Evolutionary conservation across 1,140 invertebrate species (phyloP), one percentile per base, ranked within the genome.

Genomic region (Drosophila setifemur): DNA sequence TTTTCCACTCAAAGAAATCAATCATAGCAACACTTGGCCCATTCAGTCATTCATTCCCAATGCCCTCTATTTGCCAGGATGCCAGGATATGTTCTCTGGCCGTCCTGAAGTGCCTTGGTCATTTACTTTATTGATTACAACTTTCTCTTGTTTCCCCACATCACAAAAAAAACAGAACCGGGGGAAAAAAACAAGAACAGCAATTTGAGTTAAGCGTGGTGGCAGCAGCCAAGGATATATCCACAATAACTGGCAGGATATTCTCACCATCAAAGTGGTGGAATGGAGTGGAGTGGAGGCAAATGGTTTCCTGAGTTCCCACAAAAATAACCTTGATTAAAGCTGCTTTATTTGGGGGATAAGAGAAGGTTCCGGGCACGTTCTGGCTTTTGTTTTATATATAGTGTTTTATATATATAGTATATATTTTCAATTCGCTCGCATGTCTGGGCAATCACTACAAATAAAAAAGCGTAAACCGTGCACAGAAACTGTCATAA

Each of bases 51-150:
- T 60, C 26, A 19, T 43, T 35, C 35, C 28, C 26, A 45, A 31
- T 70, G 21, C 53, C 26, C 16, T 28, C 43, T 31, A 78, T 73
- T 64, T 61, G 61, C 18, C 60, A 16, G 60, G 57, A 73, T 55
- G n/a, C n/a, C n/a, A n/a, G n/a, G n/a, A n/a, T n/a, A 53, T 47
- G 54, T 50, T 63, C 60, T 29, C 37, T 31, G 40, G 48, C 28
- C 45, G 29, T 55, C 28, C 39, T 58, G 48, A 73, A 82, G 69
- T 85, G 79, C 25, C 63, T 69, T 21, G 69, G 63, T 77, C 78
- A 83, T 83, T 73, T 83, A 83, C 63, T 82, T 82, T 82, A 82
- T 82, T 82, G 78, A 73, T 82, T 83, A 82, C 78, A 78, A 67
- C 63, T 67, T 66, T 69, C 66, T 69, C 64, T 69, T 57, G 64